phyloP scores from a whole-genome alignment of 2,888 invertebrate species.

The Meiosimyza platycephala region DNA sequence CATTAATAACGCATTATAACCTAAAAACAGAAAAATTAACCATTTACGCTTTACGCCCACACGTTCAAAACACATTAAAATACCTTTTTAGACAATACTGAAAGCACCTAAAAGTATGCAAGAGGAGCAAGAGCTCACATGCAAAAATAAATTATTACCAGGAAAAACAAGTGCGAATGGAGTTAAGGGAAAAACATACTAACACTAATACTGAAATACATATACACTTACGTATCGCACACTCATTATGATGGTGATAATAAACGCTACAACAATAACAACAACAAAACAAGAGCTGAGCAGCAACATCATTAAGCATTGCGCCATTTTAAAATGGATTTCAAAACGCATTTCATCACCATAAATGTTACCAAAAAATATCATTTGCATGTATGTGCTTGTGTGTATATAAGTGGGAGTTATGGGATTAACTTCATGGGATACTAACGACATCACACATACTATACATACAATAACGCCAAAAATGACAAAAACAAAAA shows the following conservation, averaged over 20 bases:
- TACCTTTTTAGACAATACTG: constrained; percentile 30
- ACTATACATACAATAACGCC: neutral
- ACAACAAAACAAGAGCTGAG: constrained; percentile 6
- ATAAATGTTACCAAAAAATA: constrained; percentile 41
- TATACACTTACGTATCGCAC: constrained; percentile 11
- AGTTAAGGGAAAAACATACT: constrained; percentile 21
- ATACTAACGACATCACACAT: neutral
- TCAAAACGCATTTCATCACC: constrained; percentile 26
- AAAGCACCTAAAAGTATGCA: constrained; percentile 27
- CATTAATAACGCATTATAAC: constrained; percentile 74
- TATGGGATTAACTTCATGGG: neutral
- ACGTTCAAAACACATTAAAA: constrained; percentile 40
- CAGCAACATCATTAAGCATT: constrained; percentile 32
- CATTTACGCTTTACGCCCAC: constrained; percentile 19
- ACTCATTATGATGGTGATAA: constrained; percentile 16
- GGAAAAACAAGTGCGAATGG: neutral
- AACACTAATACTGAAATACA: constrained; percentile 3
- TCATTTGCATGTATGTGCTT: neutral
- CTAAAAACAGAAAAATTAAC: constrained; percentile 7
- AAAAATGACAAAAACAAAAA: constrained; percentile 2
- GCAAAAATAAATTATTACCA: constrained; percentile 25
- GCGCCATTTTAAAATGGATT: constrained; percentile 44
- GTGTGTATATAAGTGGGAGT: constrained; percentile 1
- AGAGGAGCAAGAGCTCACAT: constrained; percentile 18
- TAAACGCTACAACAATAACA: constrained; percentile 1